Base-by-base conservation (phyloP, 2,888 invertebrate genomes). In the Subacronicta megacephala region DNA sequence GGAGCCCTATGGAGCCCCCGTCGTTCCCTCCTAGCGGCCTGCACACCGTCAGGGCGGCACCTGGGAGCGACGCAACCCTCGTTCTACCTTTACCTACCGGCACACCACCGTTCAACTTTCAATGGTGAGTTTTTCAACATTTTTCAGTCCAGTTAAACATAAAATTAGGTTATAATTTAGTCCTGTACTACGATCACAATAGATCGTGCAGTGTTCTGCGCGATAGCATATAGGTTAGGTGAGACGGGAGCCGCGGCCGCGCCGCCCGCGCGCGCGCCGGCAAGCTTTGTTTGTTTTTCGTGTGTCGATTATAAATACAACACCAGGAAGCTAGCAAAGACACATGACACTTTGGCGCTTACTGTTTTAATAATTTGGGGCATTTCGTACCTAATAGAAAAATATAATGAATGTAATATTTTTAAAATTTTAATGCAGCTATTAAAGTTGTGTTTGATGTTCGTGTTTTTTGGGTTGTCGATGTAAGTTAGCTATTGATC, bases 1-100 rank as follows among this genome's bases (percentile, higher is more conserved):
- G 90, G 88, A 89, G 89, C 84, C 88, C 87, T 83, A 92, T 92
- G 92, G 90, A 90, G 89, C 90, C 92, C 86, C 93, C 90, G 72
- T 83, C 82, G 78, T 92, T 92, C 83, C 80, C 82, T 74, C 77
- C 79, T 75, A 78, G 83, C 69, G 85, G 82, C 80, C 83, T 77
- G 75, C 80, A 60, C 54, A 82, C 84, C 68, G 81, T 88, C 67
- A 82, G 90, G 70, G 90, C 90, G 64, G 89, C 89, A 63, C 90
- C 90, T 68, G 93, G 90, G 62, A 80, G 79, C 77, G 72, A 78
- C 70, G 90, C 89, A 51, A 64, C 62, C 65, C 82, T 93, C 67
- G 64, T 75, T 45, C 75, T 92, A 54, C 87, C 89, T 41, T 58
- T 76, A 58, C 92, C 93, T 43, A 55, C 81, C 41, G 94, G 94